Evolutionary conservation across 1,140 invertebrate species (phyloP).

Genomic region (Akabosia matsudoensis): DNA sequence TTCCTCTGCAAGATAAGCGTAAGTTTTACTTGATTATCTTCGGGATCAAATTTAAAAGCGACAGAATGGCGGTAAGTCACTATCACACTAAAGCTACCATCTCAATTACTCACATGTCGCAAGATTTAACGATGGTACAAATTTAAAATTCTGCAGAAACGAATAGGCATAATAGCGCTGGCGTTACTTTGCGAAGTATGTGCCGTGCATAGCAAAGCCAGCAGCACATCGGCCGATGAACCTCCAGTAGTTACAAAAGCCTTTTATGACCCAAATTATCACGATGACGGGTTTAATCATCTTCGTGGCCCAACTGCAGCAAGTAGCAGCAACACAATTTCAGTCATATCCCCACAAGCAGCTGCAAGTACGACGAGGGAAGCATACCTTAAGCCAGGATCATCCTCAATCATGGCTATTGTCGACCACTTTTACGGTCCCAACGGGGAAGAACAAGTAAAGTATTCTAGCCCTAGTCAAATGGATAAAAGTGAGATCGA

Average conservation of each 20-base stretch:
- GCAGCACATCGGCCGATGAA: not conserved
- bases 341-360: not conserved
- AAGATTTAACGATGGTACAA: no score
- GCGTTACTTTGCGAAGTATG: no score
- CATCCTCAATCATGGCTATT: not conserved
- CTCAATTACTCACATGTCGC: no score
- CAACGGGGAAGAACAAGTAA: conserved; percentile 3
- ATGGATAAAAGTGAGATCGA: conserved; percentile 1
- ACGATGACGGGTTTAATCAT: not conserved
- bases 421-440: conserved; percentile 7
- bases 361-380: not conserved
- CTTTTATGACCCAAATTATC: conserved; percentile 10
- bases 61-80: no score
- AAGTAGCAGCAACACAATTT: not conserved
- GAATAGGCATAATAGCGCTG: no score
- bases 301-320: not conserved
- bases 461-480: not conserved
- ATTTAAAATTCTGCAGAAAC: no score
- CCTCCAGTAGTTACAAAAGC: not conserved
- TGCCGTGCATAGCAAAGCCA: not conserved
- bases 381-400: not conserved
- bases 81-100: no score
- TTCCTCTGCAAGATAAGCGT: no score
- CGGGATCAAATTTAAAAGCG: no score
- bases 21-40: no score